These are phyloP conservation scores for Ariopsis seemanni DNA, from an alignment of 2,113 vertebrate genomes.

Conservation along the genomic window DNA sequence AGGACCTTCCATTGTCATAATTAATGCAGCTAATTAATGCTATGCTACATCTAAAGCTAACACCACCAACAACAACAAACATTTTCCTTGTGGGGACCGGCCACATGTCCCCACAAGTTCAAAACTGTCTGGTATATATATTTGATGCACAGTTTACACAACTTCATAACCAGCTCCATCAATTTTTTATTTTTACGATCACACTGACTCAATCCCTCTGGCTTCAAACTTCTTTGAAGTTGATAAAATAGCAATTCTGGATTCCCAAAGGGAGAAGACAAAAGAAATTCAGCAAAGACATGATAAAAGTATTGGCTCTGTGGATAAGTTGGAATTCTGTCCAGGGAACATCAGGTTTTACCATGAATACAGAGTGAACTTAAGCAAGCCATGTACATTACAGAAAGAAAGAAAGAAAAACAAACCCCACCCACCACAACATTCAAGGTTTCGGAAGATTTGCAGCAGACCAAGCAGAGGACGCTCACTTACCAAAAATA, in stretches of 20 bases:
- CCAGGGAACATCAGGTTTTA: neutral
- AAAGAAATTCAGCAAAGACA: neutral
- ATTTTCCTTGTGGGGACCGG: too few relatives aligned
- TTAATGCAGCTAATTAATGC: neutral
- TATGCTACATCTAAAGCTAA: neutral
- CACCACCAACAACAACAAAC: neutral
- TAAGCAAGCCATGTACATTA: neutral
- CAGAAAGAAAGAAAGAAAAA: neutral
- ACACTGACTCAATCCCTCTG: neutral
- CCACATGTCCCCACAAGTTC: too few relatives aligned
- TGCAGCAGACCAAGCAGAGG: slow-evolving; percentile 18
- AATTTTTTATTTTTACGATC: neutral
- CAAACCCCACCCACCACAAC: neutral
- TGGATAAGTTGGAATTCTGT: neutral
- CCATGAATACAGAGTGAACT: neutral
- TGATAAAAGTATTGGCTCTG: neutral
- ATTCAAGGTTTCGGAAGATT: slow-evolving; percentile 6
- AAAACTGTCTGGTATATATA: neutral
- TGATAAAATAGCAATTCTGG: neutral
- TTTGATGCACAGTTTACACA: neutral
- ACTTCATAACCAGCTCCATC: neutral
- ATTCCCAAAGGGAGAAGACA: neutral
- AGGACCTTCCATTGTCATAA: neutral
- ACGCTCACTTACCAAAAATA: slow-evolving; percentile 27
- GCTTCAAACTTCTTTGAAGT: neutral